phyloP scores from a whole-genome alignment of 2,113 vertebrate genomes.

The Anolis carolinensis region DNA sequence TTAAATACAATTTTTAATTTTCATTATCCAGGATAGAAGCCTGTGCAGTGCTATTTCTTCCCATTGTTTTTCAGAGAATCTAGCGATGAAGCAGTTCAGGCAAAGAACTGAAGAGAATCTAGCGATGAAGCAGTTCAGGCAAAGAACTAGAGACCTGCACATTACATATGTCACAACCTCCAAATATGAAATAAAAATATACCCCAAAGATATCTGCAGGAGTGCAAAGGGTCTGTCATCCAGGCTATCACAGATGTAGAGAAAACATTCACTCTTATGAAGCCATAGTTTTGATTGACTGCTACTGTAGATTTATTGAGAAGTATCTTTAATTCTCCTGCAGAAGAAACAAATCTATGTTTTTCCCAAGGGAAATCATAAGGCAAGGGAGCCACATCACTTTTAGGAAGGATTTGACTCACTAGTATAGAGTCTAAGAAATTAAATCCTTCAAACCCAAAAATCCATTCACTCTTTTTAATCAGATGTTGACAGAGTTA shows the following conservation, averaged over 20 bases:
- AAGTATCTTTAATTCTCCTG: background rate
- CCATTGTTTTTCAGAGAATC: too few species aligned
- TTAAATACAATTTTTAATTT: too few species aligned
- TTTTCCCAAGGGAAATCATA: slow-evolving; percentile 25
- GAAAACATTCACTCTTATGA: background rate
- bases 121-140: background rate
- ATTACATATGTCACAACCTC: background rate
- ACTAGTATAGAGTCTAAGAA: background rate
- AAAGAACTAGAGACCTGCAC: background rate
- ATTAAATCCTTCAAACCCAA: background rate
- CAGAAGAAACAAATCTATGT: background rate
- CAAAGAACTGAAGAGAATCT: background rate
- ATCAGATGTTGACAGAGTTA: background rate
- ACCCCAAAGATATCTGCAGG: background rate
- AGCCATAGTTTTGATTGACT: background rate
- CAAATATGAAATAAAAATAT: background rate
- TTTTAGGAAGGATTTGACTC: background rate
- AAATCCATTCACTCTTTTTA: background rate
- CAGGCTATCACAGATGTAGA: background rate
- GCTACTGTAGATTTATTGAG: background rate
- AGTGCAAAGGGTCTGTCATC: background rate
- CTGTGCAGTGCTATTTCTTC: too few species aligned
- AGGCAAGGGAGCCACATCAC: background rate
- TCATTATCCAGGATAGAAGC: too few species aligned
- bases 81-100: background rate